Percentiles rank a stretch among this genome's conserved stretches.
Conservation (phyloP, 2,797 vertebrate species). For the Buceros bicornis region DNA sequence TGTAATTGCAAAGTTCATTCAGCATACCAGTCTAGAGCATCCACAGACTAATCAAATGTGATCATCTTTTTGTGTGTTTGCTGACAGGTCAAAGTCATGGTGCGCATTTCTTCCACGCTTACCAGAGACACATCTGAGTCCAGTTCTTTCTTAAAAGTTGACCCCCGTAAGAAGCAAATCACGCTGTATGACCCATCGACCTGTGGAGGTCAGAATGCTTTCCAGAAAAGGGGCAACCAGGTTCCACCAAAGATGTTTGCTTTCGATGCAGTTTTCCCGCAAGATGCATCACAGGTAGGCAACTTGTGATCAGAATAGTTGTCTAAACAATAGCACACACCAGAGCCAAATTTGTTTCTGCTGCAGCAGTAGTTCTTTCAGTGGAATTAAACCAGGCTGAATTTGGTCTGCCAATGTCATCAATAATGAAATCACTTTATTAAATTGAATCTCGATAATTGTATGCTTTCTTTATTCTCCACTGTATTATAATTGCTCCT, state of each 20-base stretch:
- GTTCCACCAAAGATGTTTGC: slow-evolving; percentile 91
- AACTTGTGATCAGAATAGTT: neutral
- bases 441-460: neutral
- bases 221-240: slow-evolving; percentile 85
- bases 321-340: neutral
- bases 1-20: neutral
- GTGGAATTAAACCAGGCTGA: neutral
- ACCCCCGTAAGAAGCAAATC: slow-evolving; percentile 92
- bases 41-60: neutral
- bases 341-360: neutral
- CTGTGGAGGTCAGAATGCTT: slow-evolving; percentile 81
- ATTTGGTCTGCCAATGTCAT: neutral
- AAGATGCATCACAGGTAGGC: slow-evolving; percentile 93
- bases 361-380: neutral
- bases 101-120: slow-evolving; percentile 87
- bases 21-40: neutral
- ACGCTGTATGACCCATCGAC: slow-evolving; percentile 87
- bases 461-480: slow-evolving; percentile 8
- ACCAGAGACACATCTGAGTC: slow-evolving; percentile 85
- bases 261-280: slow-evolving; percentile 92
- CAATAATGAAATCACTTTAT: neutral
- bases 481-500: neutral
- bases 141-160: slow-evolving; percentile 90
- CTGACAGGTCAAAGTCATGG: slow-evolving; percentile 93
- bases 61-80: slow-evolving; percentile 9